Evolutionary conservation across 1,140 invertebrate species (phyloP), one percentile per base, ranked within the genome.

Genomic region (Solen grandis): DNA sequence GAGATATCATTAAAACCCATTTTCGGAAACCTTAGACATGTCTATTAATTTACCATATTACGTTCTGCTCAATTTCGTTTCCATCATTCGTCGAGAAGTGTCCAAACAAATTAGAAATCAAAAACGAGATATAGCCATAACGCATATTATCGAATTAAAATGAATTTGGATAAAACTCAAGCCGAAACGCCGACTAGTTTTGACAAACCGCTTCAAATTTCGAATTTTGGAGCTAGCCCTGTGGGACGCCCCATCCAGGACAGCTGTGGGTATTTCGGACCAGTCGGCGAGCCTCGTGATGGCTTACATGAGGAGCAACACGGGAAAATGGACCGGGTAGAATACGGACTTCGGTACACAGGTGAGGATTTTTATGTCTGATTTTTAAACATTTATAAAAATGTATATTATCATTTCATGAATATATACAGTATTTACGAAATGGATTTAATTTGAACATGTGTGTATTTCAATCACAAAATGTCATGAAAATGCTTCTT

Each of bases 81-180:
- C 63, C 33, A 78, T 78, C 75, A 78, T 69, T 78, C 50, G 25
- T 46, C 36, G 31, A 52, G 29, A 68, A 54, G 65, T 69, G 75
- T 78, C 75, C 60, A 50, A 57, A 60, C 63, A 66, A 78, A 78
- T 78, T 78, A 78, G 31, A n/a, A 78, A 78, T 78, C 41, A 62
- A 29, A 29, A 25, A 16, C 2, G 25, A 29, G 31, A 29, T 62
- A 29, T 62, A 25, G n/a, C 19, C 31, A 29, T 22, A 19, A 22
- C 29, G 16, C 19, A 19, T 62, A 19, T 25, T 29, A 29, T 62
- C 31, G 46, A 76, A 65, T 59, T 76, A 33, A n/a, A 35, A 78
- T 78, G 75, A 78, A 78, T 78, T 60, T 78, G 54, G 63, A 78
- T 38, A 78, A 78, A 78, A 29, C 63, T 36, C 54, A 54, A 22